Conservation (phyloP, 2,797 vertebrate genomes). For the Silurus aristotelis region DNA sequence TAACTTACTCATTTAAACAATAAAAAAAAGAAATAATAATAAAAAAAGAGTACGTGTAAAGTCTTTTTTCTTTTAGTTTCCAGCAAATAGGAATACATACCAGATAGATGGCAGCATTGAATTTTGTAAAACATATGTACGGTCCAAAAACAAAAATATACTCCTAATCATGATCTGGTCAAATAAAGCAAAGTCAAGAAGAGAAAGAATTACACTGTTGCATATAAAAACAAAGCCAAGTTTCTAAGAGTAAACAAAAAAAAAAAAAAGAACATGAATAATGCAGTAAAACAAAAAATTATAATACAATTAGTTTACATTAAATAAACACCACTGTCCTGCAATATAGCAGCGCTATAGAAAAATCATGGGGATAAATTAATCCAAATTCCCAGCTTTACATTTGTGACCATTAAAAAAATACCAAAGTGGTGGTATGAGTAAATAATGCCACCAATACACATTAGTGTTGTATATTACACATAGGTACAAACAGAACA, state of each 20-base stretch:
- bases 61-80: neutral
- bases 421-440: neutral
- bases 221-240: neutral
- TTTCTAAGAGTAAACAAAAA: neutral
- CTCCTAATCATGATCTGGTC: constrained; percentile 91
- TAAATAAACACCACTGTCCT: neutral
- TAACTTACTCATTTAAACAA: neutral
- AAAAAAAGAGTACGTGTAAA: too few species aligned
- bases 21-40: neutral
- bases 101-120: constrained; percentile 99
- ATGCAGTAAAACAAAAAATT: neutral
- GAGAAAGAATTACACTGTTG: neutral
- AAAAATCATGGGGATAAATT: neutral
- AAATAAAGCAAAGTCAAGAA: constrained; percentile 38
- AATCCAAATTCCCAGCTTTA: neutral
- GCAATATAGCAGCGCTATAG: neutral
- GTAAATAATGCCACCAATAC: neutral
- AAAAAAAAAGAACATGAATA: neutral
- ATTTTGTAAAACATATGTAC: constrained; percentile 98
- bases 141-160: constrained; percentile 99
- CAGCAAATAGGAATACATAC: constrained; percentile 72
- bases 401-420: neutral
- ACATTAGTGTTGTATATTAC: neutral
- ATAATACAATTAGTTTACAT: too few species aligned
- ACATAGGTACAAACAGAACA: neutral